Percentiles rank a stretch among this genome's conserved stretches.
Evolutionary conservation across 2,888 invertebrate species (phyloP).

Genomic region (Carcina quercana): DNA sequence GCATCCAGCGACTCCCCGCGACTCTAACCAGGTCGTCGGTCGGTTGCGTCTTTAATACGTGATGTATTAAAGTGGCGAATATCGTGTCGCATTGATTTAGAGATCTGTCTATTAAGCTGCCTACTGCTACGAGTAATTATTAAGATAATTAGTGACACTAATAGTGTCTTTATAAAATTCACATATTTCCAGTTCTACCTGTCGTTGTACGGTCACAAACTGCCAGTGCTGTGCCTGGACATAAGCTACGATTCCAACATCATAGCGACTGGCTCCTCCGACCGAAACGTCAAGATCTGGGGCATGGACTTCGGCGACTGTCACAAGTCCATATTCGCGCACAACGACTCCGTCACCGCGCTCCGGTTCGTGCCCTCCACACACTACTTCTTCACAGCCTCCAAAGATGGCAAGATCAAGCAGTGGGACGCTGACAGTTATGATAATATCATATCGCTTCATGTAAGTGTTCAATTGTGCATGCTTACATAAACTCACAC

Average conservation of each 20-base stretch:
- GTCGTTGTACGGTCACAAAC: conserved; percentile 95
- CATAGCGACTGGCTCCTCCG: conserved; percentile 95
- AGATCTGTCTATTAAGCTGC: no score
- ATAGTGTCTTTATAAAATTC: no score
- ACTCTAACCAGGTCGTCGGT: no score
- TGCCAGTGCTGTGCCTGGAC: conserved; percentile 95
- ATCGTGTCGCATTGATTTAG: no score
- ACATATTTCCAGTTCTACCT: conserved; percentile 90
- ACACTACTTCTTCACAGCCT: conserved; percentile 94
- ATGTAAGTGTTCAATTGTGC: conserved; percentile 73
- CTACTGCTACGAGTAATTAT: no score
- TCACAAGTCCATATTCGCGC: conserved; percentile 95
- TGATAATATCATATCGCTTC: conserved; percentile 90
- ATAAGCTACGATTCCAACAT: conserved; percentile 91
- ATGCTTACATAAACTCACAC: no score
- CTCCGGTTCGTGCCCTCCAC: conserved; percentile 92
- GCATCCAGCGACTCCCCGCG: no score
- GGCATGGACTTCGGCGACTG: conserved; percentile 99
- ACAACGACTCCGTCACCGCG: conserved; percentile 95
- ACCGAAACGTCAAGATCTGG: conserved; percentile 98
- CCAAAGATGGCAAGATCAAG: conserved; percentile 95
- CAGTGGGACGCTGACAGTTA: conserved; percentile 98
- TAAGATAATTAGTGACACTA: no score
- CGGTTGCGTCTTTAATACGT: no score
- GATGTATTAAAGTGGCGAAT: no score